Evolutionary conservation across 2,888 invertebrate genomes (phyloP), one percentile per base, ranked within the genome.

Genomic region (Mythimna lalbum): DNA sequence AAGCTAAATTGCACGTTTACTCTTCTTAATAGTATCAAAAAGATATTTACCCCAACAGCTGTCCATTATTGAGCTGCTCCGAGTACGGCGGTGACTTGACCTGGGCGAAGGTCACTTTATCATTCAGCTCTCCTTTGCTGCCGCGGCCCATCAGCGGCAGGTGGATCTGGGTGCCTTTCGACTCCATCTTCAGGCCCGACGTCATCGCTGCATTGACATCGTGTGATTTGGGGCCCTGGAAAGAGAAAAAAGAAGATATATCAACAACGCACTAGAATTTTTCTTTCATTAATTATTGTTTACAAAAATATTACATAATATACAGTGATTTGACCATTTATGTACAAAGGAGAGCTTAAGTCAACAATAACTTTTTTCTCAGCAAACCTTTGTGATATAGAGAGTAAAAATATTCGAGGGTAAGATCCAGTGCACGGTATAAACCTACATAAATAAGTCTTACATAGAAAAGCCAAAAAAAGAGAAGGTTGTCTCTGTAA

Each of bases 1-100:
- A n/a, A n/a, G n/a, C n/a, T n/a, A n/a, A n/a, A n/a, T n/a, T n/a
- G n/a, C n/a, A n/a, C n/a, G n/a, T n/a, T n/a, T n/a, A 59, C 49
- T 19, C 6, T 14, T 23, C 4, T 14, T 5, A 1, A 4, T 12
- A 0, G n/a, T 12, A 1, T 27, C 19, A 39, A 52, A 47, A 63
- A 23, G 4, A 67, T 59, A 88, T 93, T 95, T 90, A 97, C 97
- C 97, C 96, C 84, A 96, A 89, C 66, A 97, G 90, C 80, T 97
- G 95, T 84, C 96, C 97, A 93, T 97, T 97, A 87, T 97, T 97
- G 87, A 97, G 96, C 91, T 97, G 97, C 83, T 97, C 97, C 57
- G 95, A 81, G 62, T 87, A 87, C 0, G 96, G 93, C 14, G 92
- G 91, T 31, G 91, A 94, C 87, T 92, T 96, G 89, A 90, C 88